These are phyloP conservation scores for Alaudala cheleensis DNA, from an alignment of 2,113 vertebrate genomes.

Conservation along the genomic window DNA sequence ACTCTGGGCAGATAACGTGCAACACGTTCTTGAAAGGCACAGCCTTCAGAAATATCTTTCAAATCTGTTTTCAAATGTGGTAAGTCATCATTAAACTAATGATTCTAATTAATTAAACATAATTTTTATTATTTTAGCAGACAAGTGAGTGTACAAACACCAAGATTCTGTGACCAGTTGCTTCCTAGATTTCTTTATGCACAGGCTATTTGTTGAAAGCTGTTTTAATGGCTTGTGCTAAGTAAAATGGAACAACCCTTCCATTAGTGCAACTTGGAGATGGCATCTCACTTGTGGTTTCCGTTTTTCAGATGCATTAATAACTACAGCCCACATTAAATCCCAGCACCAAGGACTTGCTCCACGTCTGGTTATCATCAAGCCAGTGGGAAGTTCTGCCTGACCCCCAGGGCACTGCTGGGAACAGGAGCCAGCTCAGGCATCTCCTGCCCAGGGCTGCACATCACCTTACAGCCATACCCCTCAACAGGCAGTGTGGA, in stretches of 20 bases:
- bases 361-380: background rate
- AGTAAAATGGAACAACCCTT: background rate
- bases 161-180: background rate
- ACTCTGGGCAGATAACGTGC: background rate
- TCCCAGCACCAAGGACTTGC: background rate
- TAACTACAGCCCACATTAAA: background rate
- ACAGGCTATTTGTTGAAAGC: background rate
- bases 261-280: background rate
- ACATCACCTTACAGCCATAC: background rate
- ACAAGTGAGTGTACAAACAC: background rate
- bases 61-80: background rate
- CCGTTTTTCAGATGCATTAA: background rate
- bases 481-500: fast-evolving
- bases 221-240: background rate
- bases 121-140: background rate
- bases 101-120: background rate
- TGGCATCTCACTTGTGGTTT: background rate
- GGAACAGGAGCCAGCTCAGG: background rate
- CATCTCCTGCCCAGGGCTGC: background rate
- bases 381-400: background rate
- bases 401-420: background rate
- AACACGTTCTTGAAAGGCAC: background rate
- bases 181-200: background rate
- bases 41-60: background rate
- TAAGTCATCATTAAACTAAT: background rate